Percentiles rank a stretch among this genome's conserved stretches.
phyloP scores from a whole-genome alignment of 2,113 vertebrate species.

The Butastur rufipennis region DNA sequence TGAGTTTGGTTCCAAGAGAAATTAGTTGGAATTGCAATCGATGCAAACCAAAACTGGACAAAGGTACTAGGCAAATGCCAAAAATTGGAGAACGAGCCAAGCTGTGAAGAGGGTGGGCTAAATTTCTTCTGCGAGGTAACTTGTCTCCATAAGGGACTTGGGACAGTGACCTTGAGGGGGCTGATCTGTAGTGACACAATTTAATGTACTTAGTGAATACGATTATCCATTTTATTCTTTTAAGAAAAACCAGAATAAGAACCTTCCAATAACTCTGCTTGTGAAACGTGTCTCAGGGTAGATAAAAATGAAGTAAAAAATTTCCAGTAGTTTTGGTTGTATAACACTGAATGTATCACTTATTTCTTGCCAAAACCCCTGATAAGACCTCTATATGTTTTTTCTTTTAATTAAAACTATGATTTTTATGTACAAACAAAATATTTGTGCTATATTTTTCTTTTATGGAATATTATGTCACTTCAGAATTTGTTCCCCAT shows the following conservation, averaged over 20 bases:
- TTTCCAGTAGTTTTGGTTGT: slow-evolving; percentile 7
- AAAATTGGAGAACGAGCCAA: rapidly evolving
- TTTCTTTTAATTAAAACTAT: slow-evolving; percentile 50
- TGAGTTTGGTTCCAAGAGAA: neutral
- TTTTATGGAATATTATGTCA: slow-evolving; percentile 46
- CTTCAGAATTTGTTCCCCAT: neutral
- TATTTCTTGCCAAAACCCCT: neutral
- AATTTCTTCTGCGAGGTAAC: neutral
- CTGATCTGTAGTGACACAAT: neutral
- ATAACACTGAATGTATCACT: neutral
- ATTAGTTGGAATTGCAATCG: neutral
- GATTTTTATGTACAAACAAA: slow-evolving; percentile 11
- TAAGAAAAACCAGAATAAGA: neutral
- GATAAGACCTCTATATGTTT: slow-evolving; percentile 40
- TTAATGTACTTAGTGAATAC: neutral
- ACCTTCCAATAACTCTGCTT: neutral
- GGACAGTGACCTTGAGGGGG: neutral
- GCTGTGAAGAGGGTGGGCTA: neutral
- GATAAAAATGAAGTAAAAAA: neutral
- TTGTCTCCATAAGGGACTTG: rapidly evolving
- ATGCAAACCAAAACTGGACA: neutral
- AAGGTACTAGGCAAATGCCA: neutral
- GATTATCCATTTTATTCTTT: rapidly evolving
- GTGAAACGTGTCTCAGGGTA: neutral
- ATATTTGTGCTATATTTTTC: neutral